Base-by-base conservation (phyloP, 2,797 vertebrate genomes). In the Salarias fasciatus region DNA sequence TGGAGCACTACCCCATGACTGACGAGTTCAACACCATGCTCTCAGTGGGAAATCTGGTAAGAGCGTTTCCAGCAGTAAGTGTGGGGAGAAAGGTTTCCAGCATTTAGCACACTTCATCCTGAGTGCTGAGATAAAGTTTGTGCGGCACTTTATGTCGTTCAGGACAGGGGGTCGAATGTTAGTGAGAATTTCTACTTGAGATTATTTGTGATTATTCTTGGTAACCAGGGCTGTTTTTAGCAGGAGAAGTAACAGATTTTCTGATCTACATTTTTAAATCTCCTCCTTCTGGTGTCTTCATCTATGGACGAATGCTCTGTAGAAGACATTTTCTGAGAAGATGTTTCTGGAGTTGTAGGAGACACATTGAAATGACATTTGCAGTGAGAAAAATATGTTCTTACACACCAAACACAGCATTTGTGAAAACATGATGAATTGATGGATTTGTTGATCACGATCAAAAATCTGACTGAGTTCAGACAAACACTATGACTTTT, bases 1-100 rank as follows among this genome's bases (percentile, higher is more conserved):
- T 99, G 88, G 98, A 99, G 72, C 98, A 99, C 63, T 97, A 99
- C 73, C 96, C 98, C 78, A 99, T 99, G 98, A 97, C 97, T 0
- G 88, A 93, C 0, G 96, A 99, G 68, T 99, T 99, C 71, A 96
- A 96, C 81, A 91, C 94, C 29, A 97, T 99, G 96, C 93, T 99
- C 18, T 94, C 94, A 43, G 92, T 98, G 2, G 98, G 98, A 47
- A 99, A 99, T 88, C 90, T 95, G 96, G 98, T 99, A 88, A 95
- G 95, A 94, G 93, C 54, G 41, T 24, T n/a, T 69, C 35, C 42
- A 31, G 28, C 18, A 67, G 68, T n/a, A 41, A 51, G 61, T 35
- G 18, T 24, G 18, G 18, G 18, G 18, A 24, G 18, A 24, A 24
- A 38, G 33, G 43, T 73, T 72, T 62, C 50, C 57, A 45, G 40